A percentile compares a stretch with the other conserved stretches of the same genome.
phyloP scores from a whole-genome alignment of 2,888 invertebrate species.

The Onthophagus sagittarius region DNA sequence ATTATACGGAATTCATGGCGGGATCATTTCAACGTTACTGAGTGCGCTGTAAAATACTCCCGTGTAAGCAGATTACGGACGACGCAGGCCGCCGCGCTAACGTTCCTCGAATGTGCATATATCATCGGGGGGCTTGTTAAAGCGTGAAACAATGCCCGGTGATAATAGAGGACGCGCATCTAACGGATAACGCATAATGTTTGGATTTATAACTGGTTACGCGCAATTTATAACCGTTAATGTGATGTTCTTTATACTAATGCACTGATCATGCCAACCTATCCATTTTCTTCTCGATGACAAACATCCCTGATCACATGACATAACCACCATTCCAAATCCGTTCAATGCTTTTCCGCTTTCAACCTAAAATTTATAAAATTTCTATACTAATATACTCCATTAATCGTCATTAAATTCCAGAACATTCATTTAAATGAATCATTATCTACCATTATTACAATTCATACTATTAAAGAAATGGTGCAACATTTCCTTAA shows the following conservation, averaged over 20 bases:
- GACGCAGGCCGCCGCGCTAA: neutral
- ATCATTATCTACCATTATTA: no score
- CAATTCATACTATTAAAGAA: no score
- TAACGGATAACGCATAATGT: neutral
- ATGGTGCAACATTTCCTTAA: no score
- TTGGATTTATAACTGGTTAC: neutral
- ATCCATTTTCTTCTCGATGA: neutral
- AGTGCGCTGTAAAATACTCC: constrained; percentile 20
- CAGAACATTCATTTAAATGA: no score
- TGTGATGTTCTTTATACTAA: neutral
- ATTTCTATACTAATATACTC: neutral
- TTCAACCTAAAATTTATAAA: neutral
- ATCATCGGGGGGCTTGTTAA: constrained; percentile 11
- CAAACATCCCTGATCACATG: neutral
- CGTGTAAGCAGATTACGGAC: constrained; percentile 23
- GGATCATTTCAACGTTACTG: constrained; percentile 21
- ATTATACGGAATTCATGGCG: constrained; percentile 20
- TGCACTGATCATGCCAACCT: neutral
- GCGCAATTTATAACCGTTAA: neutral
- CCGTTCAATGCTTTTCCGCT: neutral
- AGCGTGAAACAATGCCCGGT: constrained; percentile 9
- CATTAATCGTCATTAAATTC: neutral
- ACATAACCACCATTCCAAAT: neutral
- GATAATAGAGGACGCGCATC: neutral
- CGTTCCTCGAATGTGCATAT: constrained; percentile 6